Evolutionary conservation across 1,140 invertebrate genomes (phyloP).

Genomic region (Dreissena rostriformis): DNA sequence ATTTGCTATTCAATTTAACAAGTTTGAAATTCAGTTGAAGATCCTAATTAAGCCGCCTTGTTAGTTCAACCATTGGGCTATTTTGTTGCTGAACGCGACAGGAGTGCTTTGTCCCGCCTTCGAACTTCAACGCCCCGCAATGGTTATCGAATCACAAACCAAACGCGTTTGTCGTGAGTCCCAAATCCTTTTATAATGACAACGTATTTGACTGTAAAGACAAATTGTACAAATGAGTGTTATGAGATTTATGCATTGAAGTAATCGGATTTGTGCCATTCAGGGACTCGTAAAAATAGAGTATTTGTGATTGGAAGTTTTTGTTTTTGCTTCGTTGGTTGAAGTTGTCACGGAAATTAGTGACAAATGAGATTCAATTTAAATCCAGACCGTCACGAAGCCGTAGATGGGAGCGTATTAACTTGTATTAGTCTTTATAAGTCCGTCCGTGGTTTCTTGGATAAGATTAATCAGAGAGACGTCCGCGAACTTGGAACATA

Average conservation of each 20-base stretch:
- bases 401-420: no score
- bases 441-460: no score
- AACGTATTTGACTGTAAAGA: background rate
- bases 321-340: constrained; percentile 34
- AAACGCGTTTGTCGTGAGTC: background rate
- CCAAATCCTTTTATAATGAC: constrained; percentile 5
- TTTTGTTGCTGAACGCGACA: background rate
- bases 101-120: constrained; percentile 2
- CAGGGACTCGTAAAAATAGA: constrained; percentile 38
- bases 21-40: background rate
- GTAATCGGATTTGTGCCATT: constrained; percentile 43
- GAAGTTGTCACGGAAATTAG: constrained; percentile 52
- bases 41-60: background rate
- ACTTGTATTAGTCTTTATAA: no score
- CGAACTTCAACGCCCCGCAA: background rate
- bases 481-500: no score
- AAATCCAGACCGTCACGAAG: constrained; percentile 42
- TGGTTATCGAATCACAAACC: constrained; percentile 6
- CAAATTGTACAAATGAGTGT: background rate
- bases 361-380: constrained; percentile 43
- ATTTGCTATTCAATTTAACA: constrained; percentile 8
- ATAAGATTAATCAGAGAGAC: no score
- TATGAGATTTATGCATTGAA: constrained; percentile 26
- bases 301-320: constrained; percentile 11
- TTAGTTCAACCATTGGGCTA: background rate